Percentiles rank a stretch among this genome's conserved stretches.
These are phyloP conservation scores for Syrphus vitripennis DNA, from an alignment of 2,888 invertebrate species.

Conservation along the genomic window DNA sequence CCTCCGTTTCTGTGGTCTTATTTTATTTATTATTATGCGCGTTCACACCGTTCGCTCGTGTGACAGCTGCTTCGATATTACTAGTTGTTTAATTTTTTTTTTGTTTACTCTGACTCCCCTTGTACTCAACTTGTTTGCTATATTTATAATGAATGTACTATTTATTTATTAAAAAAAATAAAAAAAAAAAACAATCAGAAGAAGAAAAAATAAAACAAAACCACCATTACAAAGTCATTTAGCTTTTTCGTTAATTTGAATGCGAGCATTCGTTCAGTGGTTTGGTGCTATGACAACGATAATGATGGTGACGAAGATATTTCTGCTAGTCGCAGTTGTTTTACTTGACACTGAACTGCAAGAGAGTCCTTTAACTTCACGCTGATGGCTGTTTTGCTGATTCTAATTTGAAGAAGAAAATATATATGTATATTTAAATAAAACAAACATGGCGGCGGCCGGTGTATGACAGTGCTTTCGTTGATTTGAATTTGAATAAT, in stretches of 20 bases:
- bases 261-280: constrained; percentile 51
- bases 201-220: constrained; percentile 3
- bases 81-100: not conserved
- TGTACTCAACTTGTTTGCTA: constrained; percentile 42
- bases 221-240: constrained; percentile 40
- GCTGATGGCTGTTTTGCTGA: not conserved
- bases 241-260: constrained; percentile 54
- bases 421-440: not conserved
- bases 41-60: constrained; percentile 38
- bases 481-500: constrained; percentile 1
- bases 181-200: constrained; percentile 33
- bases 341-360: constrained; percentile 9
- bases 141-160: constrained; percentile 13
- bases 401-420: not conserved
- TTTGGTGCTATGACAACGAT: constrained; percentile 38
- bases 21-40: constrained; percentile 32
- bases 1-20: constrained; percentile 31
- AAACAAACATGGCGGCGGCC: constrained; percentile 10
- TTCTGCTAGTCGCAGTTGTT: not conserved
- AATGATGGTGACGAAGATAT: not conserved
- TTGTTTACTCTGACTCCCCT: constrained; percentile 16
- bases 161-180: constrained; percentile 28
- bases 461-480: not conserved
- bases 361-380: constrained; percentile 16
- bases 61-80: constrained; percentile 53